Conservation (phyloP, 2,113 vertebrate genomes). For the Syngnathus scovelli region DNA sequence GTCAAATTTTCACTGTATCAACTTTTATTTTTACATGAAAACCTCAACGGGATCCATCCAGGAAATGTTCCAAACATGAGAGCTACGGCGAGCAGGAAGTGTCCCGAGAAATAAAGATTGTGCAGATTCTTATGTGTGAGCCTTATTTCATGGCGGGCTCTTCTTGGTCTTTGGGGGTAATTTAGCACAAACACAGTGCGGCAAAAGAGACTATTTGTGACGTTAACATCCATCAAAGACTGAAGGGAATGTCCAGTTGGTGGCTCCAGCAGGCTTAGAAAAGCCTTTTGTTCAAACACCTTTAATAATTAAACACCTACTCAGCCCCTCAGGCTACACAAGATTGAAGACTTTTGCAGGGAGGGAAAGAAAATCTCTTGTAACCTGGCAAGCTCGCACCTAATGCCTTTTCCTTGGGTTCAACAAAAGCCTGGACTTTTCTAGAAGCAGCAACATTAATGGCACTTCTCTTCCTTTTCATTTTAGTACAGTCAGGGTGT, state of each 20-base stretch:
- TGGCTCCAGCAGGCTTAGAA: constrained; percentile 66
- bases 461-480: background rate
- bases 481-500: background rate
- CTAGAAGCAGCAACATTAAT: constrained; percentile 31
- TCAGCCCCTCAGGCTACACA: constrained; percentile 54
- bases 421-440: constrained; percentile 81
- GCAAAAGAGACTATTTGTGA: constrained; percentile 47
- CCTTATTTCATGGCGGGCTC: constrained; percentile 3
- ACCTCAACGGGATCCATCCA: constrained; percentile 46
- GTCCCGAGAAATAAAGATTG: constrained; percentile 27
- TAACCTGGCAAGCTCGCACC: constrained; percentile 56
- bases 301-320: constrained; percentile 76
- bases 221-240: constrained; percentile 56
- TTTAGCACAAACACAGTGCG: constrained; percentile 44
- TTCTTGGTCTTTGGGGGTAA: constrained; percentile 46
- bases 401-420: constrained; percentile 85
- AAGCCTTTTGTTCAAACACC: constrained; percentile 73
- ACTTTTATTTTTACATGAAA: constrained; percentile 26
- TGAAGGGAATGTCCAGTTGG: constrained; percentile 61
- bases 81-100: constrained; percentile 50
- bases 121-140: constrained; percentile 13
- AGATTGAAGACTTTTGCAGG: constrained; percentile 61
- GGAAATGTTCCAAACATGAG: constrained; percentile 50
- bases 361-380: constrained; percentile 18
- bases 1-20: background rate